Conservation (phyloP, 2,113 vertebrate species). For the Holacanthus passer region DNA sequence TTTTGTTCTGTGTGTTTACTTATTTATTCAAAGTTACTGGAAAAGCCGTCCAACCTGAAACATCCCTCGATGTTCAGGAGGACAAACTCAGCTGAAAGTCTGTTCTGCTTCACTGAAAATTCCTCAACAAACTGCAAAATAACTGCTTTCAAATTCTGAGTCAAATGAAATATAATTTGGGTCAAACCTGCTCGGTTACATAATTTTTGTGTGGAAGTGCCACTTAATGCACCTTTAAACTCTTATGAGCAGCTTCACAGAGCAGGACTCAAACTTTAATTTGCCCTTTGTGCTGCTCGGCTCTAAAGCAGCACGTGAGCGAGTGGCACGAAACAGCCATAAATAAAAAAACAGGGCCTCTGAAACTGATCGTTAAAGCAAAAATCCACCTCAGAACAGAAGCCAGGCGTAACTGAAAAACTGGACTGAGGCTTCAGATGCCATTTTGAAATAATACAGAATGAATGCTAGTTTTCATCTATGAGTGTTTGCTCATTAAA, state of each 20-base stretch:
- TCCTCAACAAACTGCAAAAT: conserved; percentile 42
- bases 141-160: conserved; percentile 3
- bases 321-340: neutral
- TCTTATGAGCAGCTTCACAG: conserved; percentile 32
- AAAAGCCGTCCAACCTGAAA: neutral
- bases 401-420: neutral
- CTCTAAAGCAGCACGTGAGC: neutral
- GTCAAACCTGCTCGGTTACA: neutral
- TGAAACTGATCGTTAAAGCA: conserved; percentile 2
- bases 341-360: neutral
- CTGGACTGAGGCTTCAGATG: neutral
- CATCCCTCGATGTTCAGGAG: too few species aligned
- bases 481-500: too few species aligned
- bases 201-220: conserved; percentile 16
- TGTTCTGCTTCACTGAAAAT: conserved; percentile 44
- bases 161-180: conserved; percentile 24
- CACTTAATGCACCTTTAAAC: conserved; percentile 22
- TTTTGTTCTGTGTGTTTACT: neutral
- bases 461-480: neutral
- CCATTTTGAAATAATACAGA: neutral
- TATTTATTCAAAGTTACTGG: neutral
- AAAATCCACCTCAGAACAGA: neutral
- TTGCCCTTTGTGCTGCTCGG: neutral
- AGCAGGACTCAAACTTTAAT: conserved; percentile 10
- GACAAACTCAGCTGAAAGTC: neutral